phyloP scores from a whole-genome alignment of 2,888 invertebrate genomes.

The Halictus ligatus region DNA sequence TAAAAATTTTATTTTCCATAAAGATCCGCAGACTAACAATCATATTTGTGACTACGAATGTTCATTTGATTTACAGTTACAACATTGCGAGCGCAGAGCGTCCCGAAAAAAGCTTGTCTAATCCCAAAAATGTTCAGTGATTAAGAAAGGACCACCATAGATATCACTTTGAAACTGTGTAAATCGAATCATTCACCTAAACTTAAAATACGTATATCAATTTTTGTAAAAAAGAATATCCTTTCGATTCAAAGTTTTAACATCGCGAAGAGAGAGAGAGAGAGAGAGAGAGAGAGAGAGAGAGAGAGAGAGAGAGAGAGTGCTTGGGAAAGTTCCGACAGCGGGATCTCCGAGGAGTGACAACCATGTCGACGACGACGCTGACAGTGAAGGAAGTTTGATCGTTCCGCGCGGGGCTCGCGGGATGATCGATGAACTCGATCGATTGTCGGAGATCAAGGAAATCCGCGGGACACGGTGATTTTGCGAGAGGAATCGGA shows the following conservation, averaged over 20 bases:
- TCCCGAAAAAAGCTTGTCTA: neutral
- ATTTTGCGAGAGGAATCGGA: slow-evolving; percentile 39
- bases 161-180: neutral
- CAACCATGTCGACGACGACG: neutral
- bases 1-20: no score
- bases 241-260: neutral
- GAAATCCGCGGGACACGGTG: slow-evolving; percentile 33
- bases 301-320: neutral
- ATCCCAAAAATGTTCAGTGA: neutral
- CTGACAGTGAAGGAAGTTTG: slow-evolving; percentile 8
- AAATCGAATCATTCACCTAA: neutral
- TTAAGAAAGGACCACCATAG: neutral
- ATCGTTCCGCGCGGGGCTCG: neutral
- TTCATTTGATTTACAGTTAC: no score
- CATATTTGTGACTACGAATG: no score
- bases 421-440: slow-evolving; percentile 44
- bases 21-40: no score
- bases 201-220: neutral
- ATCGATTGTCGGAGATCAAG: slow-evolving; percentile 44
- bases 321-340: neutral
- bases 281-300: neutral
- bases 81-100: no score
- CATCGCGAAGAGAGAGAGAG: neutral
- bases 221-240: neutral
- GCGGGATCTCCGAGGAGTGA: neutral